Evolutionary conservation across 2,797 vertebrate species (phyloP).

Genomic region (Intellagama lesueurii): DNA sequence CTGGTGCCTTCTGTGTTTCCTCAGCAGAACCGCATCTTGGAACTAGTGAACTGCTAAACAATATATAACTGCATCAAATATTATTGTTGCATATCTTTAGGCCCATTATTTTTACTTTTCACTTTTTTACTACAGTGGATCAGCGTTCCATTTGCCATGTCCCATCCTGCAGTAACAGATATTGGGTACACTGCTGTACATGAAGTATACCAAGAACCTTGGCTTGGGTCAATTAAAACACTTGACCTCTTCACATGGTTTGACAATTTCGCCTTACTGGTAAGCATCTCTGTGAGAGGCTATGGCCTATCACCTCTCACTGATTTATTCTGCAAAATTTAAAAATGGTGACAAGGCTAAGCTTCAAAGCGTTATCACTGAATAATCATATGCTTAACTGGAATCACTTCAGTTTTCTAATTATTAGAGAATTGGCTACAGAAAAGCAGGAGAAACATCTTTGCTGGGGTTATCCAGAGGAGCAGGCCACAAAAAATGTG

Average conservation of each 20-base stretch:
- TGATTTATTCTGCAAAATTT: neutral
- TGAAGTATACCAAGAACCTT: slow-evolving; percentile 88
- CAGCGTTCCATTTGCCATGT: slow-evolving; percentile 94
- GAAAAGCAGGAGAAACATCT: slow-evolving; percentile 50
- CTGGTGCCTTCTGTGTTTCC: neutral
- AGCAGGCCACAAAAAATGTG: too few relatives aligned
- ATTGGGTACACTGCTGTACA: slow-evolving; percentile 90
- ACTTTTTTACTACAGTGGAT: slow-evolving; percentile 88
- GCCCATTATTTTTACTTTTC: slow-evolving; percentile 15
- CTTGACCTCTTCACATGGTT: slow-evolving; percentile 90
- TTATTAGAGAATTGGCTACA: slow-evolving; percentile 46
- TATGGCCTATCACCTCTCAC: slow-evolving; percentile 38
- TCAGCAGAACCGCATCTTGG: slow-evolving; percentile 13
- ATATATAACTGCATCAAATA: neutral
- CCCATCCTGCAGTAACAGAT: slow-evolving; percentile 91
- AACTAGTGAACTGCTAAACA: neutral
- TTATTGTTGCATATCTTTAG: slow-evolving; percentile 3
- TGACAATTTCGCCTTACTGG: slow-evolving; percentile 95
- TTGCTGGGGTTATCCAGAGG: slow-evolving; percentile 15
- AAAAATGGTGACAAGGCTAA: neutral
- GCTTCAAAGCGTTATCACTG: slow-evolving; percentile 41
- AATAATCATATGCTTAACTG: slow-evolving; percentile 35
- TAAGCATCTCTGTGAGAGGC: slow-evolving; percentile 36
- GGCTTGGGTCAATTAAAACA: slow-evolving; percentile 87
- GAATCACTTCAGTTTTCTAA: neutral